phyloP scores from a whole-genome alignment of 2,113 vertebrate species.

The Cisticola juncidis region DNA sequence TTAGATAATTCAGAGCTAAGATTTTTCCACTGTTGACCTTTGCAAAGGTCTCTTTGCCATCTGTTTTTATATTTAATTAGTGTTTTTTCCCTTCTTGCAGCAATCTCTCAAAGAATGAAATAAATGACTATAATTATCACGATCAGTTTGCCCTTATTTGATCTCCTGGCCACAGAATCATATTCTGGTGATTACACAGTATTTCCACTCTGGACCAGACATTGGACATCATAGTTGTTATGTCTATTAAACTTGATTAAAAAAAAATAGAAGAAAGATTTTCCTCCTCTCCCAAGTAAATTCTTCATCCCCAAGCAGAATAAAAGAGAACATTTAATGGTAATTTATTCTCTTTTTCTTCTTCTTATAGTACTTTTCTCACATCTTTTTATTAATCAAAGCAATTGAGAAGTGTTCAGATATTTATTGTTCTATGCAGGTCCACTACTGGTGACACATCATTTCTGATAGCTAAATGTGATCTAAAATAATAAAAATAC shows the following conservation, averaged over 20 bases:
- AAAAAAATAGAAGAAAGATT: not conserved
- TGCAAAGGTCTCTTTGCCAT: constrained; percentile 37
- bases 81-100: not conserved
- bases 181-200: not conserved
- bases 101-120: constrained; percentile 24
- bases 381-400: not conserved
- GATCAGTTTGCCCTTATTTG: not conserved
- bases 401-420: not conserved
- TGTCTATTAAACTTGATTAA: not conserved
- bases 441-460: not conserved
- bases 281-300: not conserved
- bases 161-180: not conserved
- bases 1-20: constrained; percentile 30
- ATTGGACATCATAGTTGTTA: not conserved
- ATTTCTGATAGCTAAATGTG: not conserved
- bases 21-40: constrained; percentile 27
- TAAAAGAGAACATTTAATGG: not conserved
- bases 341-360: not conserved
- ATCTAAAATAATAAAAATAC: not conserved
- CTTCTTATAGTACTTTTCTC: not conserved
- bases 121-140: constrained; percentile 5
- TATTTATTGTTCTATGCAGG: not conserved
- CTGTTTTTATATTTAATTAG: constrained; percentile 60
- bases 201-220: not conserved
- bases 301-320: not conserved